Evolutionary conservation across 2,888 invertebrate species (phyloP), one percentile per base, ranked within the genome.

Genomic region (Drosophila paracracens): DNA sequence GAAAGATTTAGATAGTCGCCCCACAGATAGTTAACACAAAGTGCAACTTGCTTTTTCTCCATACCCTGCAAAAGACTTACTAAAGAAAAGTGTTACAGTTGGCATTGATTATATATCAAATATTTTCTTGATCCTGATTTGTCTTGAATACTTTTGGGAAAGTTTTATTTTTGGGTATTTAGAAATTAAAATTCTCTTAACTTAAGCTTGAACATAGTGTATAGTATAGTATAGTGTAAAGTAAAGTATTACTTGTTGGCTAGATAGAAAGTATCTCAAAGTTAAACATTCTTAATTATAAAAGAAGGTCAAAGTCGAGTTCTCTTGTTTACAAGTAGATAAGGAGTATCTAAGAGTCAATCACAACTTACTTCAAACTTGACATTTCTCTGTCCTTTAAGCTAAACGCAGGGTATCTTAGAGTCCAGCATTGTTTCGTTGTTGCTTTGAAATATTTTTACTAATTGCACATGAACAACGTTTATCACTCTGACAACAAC

Each of bases 401-500:
- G 11, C 10, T 25, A 27, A 6, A 4, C 35, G 29, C 4, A 53
- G 76, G 53, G 76, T 78, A 76, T 59, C n/a, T 40, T 5, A 1
- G 10, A 35, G 63, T 61, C n/a, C 11, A 31, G 13, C n/a, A n/a
- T 0, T 27, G 10, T 2, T 33, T 7, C 2, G 61, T 27, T 46
- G 62, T 51, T 62, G 48, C 52, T 56, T 62, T 72, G 59, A 74
- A 82, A 81, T 76, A 87, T 82, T 86, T 84, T 81, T 79, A 84
- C 86, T 91, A 90, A 90, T 90, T 91, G 91, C 83, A 78, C 80
- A 85, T 90, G 87, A 83, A 81, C 89, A 81, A 75, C 75, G 87
- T 86, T 91, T 91, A 91, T 91, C 91, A 90, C 79, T 79, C 75
- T 60, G 71, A 78, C 82, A 72, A 71, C 78, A 70, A 70, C 86